A percentile compares a stretch with the other conserved stretches of the same genome.
Evolutionary conservation across 2,113 vertebrate genomes (phyloP).

Genomic region (Zosterops lateralis): DNA sequence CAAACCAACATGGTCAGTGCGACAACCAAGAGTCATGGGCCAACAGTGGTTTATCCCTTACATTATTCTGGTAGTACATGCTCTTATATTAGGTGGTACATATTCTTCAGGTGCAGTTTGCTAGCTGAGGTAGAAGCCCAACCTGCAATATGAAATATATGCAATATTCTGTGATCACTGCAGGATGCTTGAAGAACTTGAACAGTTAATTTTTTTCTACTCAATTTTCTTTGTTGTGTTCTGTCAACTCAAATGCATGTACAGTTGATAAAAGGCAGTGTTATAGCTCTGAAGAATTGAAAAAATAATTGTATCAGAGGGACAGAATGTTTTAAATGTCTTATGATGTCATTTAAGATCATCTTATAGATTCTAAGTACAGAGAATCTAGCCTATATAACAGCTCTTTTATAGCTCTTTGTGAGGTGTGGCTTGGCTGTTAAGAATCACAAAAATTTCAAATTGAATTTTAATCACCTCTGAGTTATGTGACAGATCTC

Average conservation of each 20-base stretch:
- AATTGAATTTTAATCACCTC: not conserved
- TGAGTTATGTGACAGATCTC: not conserved
- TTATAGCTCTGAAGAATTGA: not conserved
- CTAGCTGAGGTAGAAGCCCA: not conserved
- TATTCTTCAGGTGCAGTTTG: not conserved
- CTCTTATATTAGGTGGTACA: not conserved
- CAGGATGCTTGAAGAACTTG: not conserved
- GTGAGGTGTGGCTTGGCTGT: not conserved
- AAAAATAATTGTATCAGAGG: not conserved
- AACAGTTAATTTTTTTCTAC: not conserved
- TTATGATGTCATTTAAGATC: not conserved
- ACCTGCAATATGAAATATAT: not conserved
- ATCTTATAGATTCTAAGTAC: not conserved
- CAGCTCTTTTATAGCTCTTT: not conserved
- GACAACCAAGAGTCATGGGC: not conserved
- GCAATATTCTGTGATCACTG: not conserved
- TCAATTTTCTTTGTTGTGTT: not conserved
- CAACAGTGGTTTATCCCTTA: not conserved
- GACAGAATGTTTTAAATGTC: not conserved
- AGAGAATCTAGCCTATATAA: not conserved
- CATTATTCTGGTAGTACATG: not conserved
- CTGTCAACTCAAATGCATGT: not conserved
- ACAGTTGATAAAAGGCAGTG: not conserved
- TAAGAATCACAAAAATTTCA: not conserved
- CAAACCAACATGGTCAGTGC: not conserved